phyloP scores from a whole-genome alignment of 1,140 invertebrate species.

The Achatina immaculata region DNA sequence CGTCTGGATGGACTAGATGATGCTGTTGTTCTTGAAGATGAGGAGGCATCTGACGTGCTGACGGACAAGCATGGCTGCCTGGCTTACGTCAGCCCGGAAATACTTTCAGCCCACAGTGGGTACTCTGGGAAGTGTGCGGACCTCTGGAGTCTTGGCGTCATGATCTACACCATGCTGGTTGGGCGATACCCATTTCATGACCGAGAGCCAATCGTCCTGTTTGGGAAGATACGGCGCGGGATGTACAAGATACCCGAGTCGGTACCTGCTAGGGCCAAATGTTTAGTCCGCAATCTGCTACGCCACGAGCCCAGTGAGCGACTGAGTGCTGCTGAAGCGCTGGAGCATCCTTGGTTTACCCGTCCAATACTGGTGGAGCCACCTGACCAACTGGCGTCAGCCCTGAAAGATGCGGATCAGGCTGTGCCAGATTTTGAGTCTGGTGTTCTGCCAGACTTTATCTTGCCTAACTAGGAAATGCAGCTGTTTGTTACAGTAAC shows the following conservation, averaged over 20 bases:
- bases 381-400: background rate
- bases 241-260: conserved; percentile 88
- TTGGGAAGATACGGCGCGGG: conserved; percentile 91
- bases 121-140: conserved; percentile 95
- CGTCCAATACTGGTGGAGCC: conserved; percentile 29
- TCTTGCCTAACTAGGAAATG: background rate
- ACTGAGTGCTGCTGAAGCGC: conserved; percentile 84
- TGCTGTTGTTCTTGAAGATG: conserved; percentile 83
- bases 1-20: conserved; percentile 94
- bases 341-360: conserved; percentile 78
- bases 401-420: conserved; percentile 27
- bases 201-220: conserved; percentile 87
- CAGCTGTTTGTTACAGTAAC: no score
- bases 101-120: conserved; percentile 76
- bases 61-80: conserved; percentile 96
- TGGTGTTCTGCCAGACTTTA: background rate
- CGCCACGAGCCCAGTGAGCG: conserved; percentile 86
- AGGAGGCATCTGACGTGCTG: conserved; percentile 81
- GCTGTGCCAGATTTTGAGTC: conserved; percentile 34
- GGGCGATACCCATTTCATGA: conserved; percentile 98
- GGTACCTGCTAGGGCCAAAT: conserved; percentile 85
- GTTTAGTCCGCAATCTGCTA: conserved; percentile 86
- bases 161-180: conserved; percentile 96
- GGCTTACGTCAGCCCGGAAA: conserved; percentile 92
- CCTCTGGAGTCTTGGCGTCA: conserved; percentile 96